These are phyloP conservation scores for Pavo muticus DNA, from an alignment of 2,113 vertebrate species.

Conservation along the genomic window DNA sequence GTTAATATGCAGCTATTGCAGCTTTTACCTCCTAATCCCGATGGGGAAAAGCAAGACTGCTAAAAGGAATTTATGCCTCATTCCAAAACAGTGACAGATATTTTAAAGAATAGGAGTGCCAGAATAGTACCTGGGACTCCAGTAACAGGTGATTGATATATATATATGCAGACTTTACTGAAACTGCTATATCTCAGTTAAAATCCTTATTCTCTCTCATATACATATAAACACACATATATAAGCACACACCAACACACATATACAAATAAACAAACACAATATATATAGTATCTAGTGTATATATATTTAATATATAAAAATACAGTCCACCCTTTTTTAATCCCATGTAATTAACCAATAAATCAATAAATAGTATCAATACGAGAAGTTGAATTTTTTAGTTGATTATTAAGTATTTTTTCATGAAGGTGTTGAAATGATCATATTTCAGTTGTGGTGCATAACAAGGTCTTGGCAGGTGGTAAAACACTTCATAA, in stretches of 20 bases:
- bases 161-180: neutral
- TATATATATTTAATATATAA: neutral
- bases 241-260: too few species aligned
- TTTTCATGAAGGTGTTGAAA: slow-evolving; percentile 9
- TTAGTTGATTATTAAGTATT: neutral
- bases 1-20: slow-evolving; percentile 32
- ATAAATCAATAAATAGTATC: neutral
- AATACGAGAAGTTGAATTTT: neutral
- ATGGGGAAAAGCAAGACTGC: neutral
- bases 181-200: neutral
- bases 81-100: neutral
- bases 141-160: neutral
- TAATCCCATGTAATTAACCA: neutral
- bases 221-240: neutral
- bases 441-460: neutral
- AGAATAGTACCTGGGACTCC: neutral
- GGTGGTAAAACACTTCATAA: neutral
- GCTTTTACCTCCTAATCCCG: slow-evolving; percentile 16
- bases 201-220: neutral
- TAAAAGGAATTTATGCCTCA: neutral
- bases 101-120: neutral
- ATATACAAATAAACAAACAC: neutral
- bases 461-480: neutral
- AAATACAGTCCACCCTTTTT: neutral
- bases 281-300: neutral